Conservation (phyloP, 2,113 vertebrate species). For the Strix aluco region DNA sequence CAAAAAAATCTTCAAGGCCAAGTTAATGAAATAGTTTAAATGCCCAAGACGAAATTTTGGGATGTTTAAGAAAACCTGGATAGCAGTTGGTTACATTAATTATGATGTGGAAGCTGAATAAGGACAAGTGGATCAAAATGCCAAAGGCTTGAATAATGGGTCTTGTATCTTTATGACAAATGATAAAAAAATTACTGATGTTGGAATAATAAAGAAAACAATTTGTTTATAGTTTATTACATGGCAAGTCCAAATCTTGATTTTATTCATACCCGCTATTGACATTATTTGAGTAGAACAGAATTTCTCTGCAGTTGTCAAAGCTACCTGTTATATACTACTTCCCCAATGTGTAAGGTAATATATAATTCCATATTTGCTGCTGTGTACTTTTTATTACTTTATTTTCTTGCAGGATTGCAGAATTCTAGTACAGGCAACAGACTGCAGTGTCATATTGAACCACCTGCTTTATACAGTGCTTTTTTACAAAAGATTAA, state of each 20-base stretch:
- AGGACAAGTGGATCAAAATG: conserved; percentile 12
- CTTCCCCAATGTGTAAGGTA: neutral
- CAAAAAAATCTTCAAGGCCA: neutral
- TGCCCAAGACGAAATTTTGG: neutral
- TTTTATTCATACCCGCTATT: neutral
- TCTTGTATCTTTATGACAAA: conserved; percentile 1
- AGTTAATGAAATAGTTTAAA: conserved; percentile 24
- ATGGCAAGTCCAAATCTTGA: neutral
- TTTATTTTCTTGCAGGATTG: neutral
- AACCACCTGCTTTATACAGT: neutral
- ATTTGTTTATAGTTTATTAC: neutral
- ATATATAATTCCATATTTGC: neutral
- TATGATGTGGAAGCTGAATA: conserved; percentile 7
- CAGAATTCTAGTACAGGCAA: neutral
- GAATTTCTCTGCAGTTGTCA: neutral
- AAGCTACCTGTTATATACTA: neutral
- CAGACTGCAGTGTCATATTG: neutral
- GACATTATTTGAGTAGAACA: neutral
- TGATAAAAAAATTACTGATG: neutral
- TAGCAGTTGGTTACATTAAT: neutral
- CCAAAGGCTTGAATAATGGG: neutral
- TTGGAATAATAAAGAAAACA: neutral
- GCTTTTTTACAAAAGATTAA: neutral
- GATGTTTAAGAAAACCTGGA: neutral
- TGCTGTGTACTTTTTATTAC: neutral